Conservation (phyloP, 2,888 invertebrate species). For the Acrobeloides nanus region DNA sequence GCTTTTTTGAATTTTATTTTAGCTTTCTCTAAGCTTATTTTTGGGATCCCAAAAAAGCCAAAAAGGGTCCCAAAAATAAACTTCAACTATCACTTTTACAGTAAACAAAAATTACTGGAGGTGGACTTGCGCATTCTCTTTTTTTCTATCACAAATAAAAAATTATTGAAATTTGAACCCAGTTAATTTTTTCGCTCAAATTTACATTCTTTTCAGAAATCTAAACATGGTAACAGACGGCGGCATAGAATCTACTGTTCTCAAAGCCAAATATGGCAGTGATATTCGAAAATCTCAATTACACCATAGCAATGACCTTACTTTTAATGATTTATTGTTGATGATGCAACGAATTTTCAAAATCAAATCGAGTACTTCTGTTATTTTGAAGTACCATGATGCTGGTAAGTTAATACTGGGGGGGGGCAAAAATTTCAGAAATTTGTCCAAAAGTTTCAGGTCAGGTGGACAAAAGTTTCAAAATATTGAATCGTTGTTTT, state of each 20-base stretch:
- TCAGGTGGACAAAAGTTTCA: no score
- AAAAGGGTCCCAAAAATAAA: no score
- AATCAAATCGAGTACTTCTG: conserved; percentile 19
- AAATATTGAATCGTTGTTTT: no score
- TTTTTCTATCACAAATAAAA: no score
- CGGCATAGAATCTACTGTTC: conserved; percentile 7
- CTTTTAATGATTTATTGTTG: conserved; percentile 31
- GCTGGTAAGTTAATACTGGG: conserved; percentile 21
- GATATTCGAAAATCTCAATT: conserved; percentile 33
- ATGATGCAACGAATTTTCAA: conserved; percentile 36
- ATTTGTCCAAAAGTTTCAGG: no score
- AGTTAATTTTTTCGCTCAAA: neutral
- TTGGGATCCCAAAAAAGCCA: no score
- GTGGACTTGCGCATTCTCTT: no score
- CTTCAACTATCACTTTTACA: no score
- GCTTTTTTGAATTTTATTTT: no score
- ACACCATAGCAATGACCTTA: conserved; percentile 33
- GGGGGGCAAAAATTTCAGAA: no score
- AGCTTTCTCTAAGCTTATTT: no score
- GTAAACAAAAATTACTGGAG: no score
- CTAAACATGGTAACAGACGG: conserved; percentile 1
- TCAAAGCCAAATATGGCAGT: conserved; percentile 28
- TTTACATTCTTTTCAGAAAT: conserved; percentile 7
- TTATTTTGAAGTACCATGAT: conserved; percentile 40
- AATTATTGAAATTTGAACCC: neutral